Conservation (phyloP, 2,888 invertebrate genomes). For the Meteorus cinctellus region DNA sequence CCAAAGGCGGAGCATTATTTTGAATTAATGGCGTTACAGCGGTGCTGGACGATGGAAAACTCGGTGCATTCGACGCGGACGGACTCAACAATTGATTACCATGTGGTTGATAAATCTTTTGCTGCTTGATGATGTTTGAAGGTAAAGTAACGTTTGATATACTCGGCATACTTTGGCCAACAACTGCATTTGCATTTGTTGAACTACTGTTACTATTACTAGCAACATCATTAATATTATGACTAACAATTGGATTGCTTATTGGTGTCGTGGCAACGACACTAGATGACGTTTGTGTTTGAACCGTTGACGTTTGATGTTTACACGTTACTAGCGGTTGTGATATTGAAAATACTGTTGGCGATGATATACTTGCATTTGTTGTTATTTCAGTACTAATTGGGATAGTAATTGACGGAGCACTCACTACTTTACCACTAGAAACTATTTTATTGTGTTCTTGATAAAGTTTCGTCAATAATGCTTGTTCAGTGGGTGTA, state of each 20-base stretch:
- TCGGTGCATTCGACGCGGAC: slow-evolving; percentile 64
- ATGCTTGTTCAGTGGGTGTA: slow-evolving; percentile 74
- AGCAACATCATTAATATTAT: slow-evolving; percentile 57
- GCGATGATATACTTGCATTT: slow-evolving; percentile 58
- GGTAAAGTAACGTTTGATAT: slow-evolving; percentile 26
- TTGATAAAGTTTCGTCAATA: slow-evolving; percentile 78
- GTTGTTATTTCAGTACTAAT: slow-evolving; percentile 61
- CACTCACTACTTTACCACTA: slow-evolving; percentile 79
- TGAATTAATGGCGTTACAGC: slow-evolving; percentile 45
- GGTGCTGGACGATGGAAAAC: slow-evolving; percentile 56
- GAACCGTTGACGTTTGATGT: slow-evolving; percentile 69
- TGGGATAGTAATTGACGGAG: slow-evolving; percentile 40
- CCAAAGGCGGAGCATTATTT: slow-evolving; percentile 29
- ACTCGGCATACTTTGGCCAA: slow-evolving; percentile 34
- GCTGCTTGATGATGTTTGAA: slow-evolving; percentile 34
- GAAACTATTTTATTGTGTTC: slow-evolving; percentile 84
- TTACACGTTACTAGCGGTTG: slow-evolving; percentile 63
- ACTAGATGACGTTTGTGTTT: slow-evolving; percentile 64
- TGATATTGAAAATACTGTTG: slow-evolving; percentile 61
- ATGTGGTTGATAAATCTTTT: slow-evolving; percentile 62
- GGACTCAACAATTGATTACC: slow-evolving; percentile 67
- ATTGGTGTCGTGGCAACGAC: slow-evolving; percentile 51
- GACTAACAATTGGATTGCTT: slow-evolving; percentile 60
- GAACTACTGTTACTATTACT: slow-evolving; percentile 52
- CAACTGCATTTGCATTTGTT: slow-evolving; percentile 18